Base-by-base conservation (phyloP, 2,888 invertebrate genomes). In the Drosophila prostipennis region DNA sequence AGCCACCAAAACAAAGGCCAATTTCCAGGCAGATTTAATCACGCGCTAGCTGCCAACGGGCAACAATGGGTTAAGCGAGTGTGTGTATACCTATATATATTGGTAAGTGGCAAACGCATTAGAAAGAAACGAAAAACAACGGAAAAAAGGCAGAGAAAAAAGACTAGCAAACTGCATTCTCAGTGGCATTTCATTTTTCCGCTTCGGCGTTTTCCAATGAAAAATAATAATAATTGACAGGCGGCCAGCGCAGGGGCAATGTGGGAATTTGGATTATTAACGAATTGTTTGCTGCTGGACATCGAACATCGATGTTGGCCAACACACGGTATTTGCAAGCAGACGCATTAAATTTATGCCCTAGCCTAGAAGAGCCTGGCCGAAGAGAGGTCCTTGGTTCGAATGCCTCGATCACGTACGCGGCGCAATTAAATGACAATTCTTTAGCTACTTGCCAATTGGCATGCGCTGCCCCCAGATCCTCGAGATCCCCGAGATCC, bases 361-460 rank as follows among this genome's bases (percentile, higher is more conserved):
- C 79, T 75, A 78, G 72, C 67, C 57, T 39, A 46, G 49, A 8
- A 45, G 14, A 46, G 14, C 26, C 46, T 19, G 36, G 19, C 43
- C 2, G 23, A 6, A 1, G 1, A 29, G 63, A 16, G 76, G 71
- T 73, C 72, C 81, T 46, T 78, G 80, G 60, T 7, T 48, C 78
- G 79, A 83, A 79, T 87, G 85, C 82, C 89, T 90, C 90, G 90
- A 90, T 90, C 90, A 90, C 90, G 90, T 90, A 90, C 87, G 89
- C 89, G 89, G 89, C 90, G 90, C 90, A 90, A 90, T 90, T 91
- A 90, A 90, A 89, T 91, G 91, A 90, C 91, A 90, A 90, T 90
- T 90, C 84, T 79, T 85, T 84, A 81, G 83, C 79, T 80, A 79
- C 86, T 67, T 57, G 79, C 78, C 82, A 82, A 82, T 82, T 82